Percentiles rank a stretch among this genome's conserved stretches.
These are phyloP conservation scores for Gallinago media DNA, from an alignment of 2,113 vertebrate genomes.

Conservation along the genomic window DNA sequence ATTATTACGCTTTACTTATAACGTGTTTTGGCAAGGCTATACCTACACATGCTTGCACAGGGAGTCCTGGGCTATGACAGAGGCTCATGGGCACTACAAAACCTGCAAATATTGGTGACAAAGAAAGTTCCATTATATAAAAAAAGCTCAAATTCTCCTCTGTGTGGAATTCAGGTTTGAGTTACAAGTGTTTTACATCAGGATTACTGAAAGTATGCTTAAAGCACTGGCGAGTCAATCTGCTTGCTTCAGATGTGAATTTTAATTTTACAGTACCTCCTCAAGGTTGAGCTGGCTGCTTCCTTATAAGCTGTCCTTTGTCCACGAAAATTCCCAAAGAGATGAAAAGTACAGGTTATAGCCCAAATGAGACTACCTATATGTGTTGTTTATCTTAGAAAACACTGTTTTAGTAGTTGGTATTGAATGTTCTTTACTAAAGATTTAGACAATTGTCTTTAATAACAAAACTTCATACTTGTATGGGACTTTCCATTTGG, in stretches of 20 bases:
- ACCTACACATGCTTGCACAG: neutral
- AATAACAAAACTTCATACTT: neutral
- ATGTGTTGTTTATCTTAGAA: neutral
- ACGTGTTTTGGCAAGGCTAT: neutral
- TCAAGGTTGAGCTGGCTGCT: neutral
- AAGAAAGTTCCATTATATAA: neutral
- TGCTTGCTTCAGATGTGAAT: neutral
- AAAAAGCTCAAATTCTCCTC: neutral
- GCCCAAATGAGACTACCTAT: neutral
- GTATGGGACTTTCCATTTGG: neutral
- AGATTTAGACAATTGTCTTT: neutral
- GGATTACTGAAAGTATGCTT: neutral
- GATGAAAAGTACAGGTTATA: neutral
- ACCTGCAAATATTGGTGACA: neutral
- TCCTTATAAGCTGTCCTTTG: neutral
- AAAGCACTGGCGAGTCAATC: neutral
- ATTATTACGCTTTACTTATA: neutral
- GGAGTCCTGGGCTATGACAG: neutral
- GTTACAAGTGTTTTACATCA: neutral
- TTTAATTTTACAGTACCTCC: neutral
- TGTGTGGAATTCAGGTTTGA: neutral
- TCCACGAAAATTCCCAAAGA: neutral
- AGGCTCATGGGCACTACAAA: neutral
- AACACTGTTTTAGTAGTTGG: neutral
- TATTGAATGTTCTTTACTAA: constrained; percentile 21